Evolutionary conservation across 92 coral and sea anemone genomes (phyloP), one percentile per base, ranked within the genome.

Genomic region (Palythoa heliodiscus): DNA sequence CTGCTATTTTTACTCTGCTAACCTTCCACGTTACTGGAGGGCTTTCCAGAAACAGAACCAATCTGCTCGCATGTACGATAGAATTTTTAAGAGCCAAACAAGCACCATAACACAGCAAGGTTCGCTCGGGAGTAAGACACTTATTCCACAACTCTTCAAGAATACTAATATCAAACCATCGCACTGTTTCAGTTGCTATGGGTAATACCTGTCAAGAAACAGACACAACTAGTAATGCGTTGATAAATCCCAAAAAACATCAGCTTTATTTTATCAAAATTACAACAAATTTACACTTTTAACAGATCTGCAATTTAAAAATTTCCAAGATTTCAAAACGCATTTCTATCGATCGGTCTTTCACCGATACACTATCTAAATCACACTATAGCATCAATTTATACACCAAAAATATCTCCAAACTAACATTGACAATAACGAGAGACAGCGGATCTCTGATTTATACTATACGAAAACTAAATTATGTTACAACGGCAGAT

Each of bases 1-100:
- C 95, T 93, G 2, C 98, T 96, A n/a, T n/a, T n/a, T n/a, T 2
- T 5, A 55, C 37, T 69, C 63, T 37, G 11, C 53, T 16, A 79
- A 96, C 98, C 98, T 94, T 96, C 98, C 98, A 96, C 20, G 96
- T 96, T 17, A 95, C 90, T 15, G 98, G 98, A 3, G 98, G 98
- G 60, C 93, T 97, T 25, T 96, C 95, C 78, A 96, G 89, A 74
- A 94, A 96, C 57, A 92, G 95, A 76, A 92, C 89, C 67, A 96
- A 79, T 86, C 95, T 93, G 2, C 98, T 96, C 58, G 98, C 98
- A 66, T 96, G 98, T 17, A 87, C 84, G 14, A 96, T 86, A 76
- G 98, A 91, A 82, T 96, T 90, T 38, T 92, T 91, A 48, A 96
- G 82, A 22, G 98, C 93, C 68, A 94, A 91, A 87, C 98, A 96